A percentile compares a stretch with the other conserved stretches of the same genome.
phyloP scores from a whole-genome alignment of 2,797 vertebrate genomes.

The Taeniopygia guttata region DNA sequence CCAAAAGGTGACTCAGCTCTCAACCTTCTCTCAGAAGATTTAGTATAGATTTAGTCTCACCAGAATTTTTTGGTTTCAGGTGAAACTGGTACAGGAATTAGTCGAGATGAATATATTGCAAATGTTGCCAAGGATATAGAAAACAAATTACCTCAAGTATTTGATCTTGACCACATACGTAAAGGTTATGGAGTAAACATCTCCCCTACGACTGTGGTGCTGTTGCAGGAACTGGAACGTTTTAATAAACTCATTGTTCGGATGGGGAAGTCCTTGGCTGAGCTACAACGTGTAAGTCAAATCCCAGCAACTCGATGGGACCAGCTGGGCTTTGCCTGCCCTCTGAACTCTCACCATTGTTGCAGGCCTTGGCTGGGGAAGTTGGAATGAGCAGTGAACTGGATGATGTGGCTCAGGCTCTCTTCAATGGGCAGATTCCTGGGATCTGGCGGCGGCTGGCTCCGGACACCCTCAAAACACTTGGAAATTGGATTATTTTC shows the following conservation, averaged over 20 bases:
- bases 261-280: constrained; percentile 85
- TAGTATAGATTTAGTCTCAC: not conserved
- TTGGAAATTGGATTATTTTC: constrained; percentile 94
- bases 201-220: constrained; percentile 87
- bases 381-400: constrained; percentile 96
- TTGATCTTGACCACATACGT: constrained; percentile 85
- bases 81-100: constrained; percentile 83
- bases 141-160: constrained; percentile 85
- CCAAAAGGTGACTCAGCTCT: not conserved
- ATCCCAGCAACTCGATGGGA: fast-evolving
- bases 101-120: constrained; percentile 88
- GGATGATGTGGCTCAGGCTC: constrained; percentile 88
- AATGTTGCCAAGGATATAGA: constrained; percentile 91
- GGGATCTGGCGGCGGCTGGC: constrained; percentile 90
- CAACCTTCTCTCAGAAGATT: not conserved
- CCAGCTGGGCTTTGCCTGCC: not conserved
- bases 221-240: constrained; percentile 91
- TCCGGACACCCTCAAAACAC: constrained; percentile 90
- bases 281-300: constrained; percentile 86
- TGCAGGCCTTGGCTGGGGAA: constrained; percentile 91
- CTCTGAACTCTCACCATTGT: not conserved
- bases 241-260: constrained; percentile 87
- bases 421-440: constrained; percentile 91
- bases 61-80: constrained; percentile 69
- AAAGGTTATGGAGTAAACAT: constrained; percentile 78